A percentile compares a stretch with the other conserved stretches of the same genome.
Evolutionary conservation across 2,797 vertebrate genomes (phyloP).

Genomic region (Macropus fuliginosus): DNA sequence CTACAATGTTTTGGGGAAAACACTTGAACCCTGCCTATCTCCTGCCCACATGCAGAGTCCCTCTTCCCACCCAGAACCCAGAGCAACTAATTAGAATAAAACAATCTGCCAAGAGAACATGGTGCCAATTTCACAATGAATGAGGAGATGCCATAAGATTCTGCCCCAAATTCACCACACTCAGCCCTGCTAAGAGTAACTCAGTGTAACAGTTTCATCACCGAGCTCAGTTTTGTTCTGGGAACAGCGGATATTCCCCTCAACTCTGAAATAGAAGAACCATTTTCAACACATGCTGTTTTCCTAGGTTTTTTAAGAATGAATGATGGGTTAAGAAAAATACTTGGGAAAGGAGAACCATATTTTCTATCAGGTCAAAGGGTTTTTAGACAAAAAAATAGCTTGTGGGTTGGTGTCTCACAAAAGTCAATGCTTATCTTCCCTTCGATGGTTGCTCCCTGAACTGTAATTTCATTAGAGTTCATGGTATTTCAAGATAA

Average conservation of each 20-base stretch:
- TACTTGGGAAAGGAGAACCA: not conserved
- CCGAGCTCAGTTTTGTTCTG: constrained; percentile 38
- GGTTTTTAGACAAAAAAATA: not conserved
- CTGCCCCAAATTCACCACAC: not conserved
- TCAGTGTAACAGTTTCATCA: constrained; percentile 43
- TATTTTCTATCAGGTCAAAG: constrained; percentile 10
- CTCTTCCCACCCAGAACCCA: not conserved
- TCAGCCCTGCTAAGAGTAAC: too few relatives aligned
- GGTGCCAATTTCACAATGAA: constrained; percentile 18
- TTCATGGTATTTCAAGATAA: constrained; percentile 36
- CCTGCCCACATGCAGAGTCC: not conserved
- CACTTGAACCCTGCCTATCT: not conserved
- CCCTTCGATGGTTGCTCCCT: not conserved
- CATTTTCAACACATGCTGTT: constrained; percentile 26
- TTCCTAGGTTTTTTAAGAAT: constrained; percentile 28
- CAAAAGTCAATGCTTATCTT: not conserved
- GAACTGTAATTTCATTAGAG: constrained; percentile 57
- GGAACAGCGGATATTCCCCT: constrained; percentile 58
- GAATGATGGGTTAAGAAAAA: constrained; percentile 32
- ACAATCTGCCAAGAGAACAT: constrained; percentile 25
- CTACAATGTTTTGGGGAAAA: not conserved
- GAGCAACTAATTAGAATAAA: constrained; percentile 44
- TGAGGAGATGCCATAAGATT: constrained; percentile 22
- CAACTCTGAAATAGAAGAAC: constrained; percentile 36
- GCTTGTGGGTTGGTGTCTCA: not conserved